phyloP scores from a whole-genome alignment of 2,113 vertebrate species.

The Notarius quadriscutis region DNA sequence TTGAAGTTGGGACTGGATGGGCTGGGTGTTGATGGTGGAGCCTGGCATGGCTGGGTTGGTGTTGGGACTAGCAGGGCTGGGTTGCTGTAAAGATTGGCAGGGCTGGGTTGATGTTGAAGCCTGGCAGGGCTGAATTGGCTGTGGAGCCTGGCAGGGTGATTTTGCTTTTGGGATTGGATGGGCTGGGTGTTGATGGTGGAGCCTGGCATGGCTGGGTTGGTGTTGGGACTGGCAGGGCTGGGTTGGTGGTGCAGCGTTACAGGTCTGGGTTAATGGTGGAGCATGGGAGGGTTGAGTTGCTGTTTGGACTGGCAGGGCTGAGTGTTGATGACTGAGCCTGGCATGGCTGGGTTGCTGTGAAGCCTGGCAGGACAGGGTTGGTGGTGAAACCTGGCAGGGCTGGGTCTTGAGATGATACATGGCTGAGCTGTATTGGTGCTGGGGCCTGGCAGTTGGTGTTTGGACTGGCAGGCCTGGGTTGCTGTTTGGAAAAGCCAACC shows the following conservation, averaged over 20 bases:
- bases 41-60: not conserved
- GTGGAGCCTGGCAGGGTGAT: not conserved
- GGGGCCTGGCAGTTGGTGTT: not conserved
- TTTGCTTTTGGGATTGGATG: not conserved
- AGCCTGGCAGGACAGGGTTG: not conserved
- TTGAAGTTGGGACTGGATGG: not conserved
- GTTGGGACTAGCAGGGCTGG: not conserved
- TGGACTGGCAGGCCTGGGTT: not conserved
- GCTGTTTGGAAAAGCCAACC: not conserved
- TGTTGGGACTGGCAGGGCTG: not conserved
- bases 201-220: not conserved
- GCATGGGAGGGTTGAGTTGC: not conserved
- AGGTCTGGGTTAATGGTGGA: not conserved
- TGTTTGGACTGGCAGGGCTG: not conserved
- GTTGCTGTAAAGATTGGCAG: not conserved
- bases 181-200: not conserved
- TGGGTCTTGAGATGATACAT: too few species aligned
- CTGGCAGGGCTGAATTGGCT: not conserved
- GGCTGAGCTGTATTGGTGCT: not conserved
- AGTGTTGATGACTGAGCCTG: not conserved
- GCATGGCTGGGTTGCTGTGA: not conserved
- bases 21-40: not conserved
- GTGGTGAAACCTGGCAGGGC: not conserved
- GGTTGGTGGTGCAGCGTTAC: not conserved
- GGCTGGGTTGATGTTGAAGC: not conserved